These are phyloP conservation scores for Maniola jurtina DNA, from an alignment of 1,140 invertebrate species.

Conservation along the genomic window DNA sequence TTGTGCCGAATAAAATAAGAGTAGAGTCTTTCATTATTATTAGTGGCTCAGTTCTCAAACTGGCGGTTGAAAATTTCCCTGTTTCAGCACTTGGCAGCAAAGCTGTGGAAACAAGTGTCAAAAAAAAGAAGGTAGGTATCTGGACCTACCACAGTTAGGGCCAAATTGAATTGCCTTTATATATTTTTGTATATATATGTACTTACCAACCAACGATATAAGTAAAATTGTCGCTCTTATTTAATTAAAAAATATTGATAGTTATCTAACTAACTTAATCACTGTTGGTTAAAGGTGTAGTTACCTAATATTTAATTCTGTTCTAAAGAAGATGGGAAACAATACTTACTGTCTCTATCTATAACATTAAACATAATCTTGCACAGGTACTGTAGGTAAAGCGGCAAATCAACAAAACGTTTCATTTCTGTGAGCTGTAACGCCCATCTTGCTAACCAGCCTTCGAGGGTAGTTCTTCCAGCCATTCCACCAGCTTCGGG, in stretches of 20 bases:
- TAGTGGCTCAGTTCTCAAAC: neutral
- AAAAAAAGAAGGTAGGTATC: neutral
- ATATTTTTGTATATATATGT: no score
- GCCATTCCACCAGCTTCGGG: constrained; percentile 63
- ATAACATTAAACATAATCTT: constrained; percentile 86
- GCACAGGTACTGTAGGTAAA: constrained; percentile 85
- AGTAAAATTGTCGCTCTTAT: no score
- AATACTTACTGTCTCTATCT: constrained; percentile 81
- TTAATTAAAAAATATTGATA: no score
- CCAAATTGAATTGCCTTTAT: no score
- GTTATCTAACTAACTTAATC: no score
- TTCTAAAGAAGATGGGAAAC: neutral
- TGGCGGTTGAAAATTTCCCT: neutral
- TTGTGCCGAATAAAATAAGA: constrained; percentile 3
- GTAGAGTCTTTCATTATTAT: neutral
- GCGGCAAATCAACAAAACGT: constrained; percentile 81
- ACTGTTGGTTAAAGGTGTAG: no score
- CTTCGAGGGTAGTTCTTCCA: constrained; percentile 75
- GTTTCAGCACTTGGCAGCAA: neutral
- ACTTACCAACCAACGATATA: no score
- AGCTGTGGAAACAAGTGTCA: neutral
- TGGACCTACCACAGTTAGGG: no score
- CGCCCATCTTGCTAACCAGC: constrained; percentile 84
- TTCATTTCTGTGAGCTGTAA: constrained; percentile 77
- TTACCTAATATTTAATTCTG: no score